Evolutionary conservation across 2,797 vertebrate genomes (phyloP).

Genomic region (Catharus ustulatus): DNA sequence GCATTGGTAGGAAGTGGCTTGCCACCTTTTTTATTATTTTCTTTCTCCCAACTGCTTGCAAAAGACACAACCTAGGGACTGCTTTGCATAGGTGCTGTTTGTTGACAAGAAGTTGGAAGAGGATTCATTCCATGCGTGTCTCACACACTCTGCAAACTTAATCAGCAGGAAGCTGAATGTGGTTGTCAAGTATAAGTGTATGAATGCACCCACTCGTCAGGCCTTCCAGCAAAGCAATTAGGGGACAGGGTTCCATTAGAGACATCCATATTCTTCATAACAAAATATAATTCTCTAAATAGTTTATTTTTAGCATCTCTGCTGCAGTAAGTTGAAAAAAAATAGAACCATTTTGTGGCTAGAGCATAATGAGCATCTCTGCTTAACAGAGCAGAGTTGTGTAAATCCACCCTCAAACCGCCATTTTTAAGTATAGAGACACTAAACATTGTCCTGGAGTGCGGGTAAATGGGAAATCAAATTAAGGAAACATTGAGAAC

Average conservation of each 20-base stretch:
- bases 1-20: background rate
- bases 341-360: background rate
- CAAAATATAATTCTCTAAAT: background rate
- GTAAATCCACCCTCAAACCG: background rate
- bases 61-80: background rate
- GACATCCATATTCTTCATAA: background rate
- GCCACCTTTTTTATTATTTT: rapidly evolving
- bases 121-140: background rate
- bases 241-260: background rate
- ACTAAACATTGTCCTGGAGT: background rate
- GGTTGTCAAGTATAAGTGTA: background rate
- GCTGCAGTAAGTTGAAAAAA: background rate
- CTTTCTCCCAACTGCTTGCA: background rate
- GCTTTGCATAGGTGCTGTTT: background rate
- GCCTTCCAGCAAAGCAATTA: background rate
- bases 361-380: background rate
- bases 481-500: background rate
- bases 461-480: background rate
- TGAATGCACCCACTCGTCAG: background rate
- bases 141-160: background rate
- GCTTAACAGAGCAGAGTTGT: background rate
- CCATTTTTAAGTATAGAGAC: background rate
- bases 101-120: background rate
- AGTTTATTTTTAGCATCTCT: background rate
- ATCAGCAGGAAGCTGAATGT: background rate